These are phyloP conservation scores for Dascillus cervinus DNA, from an alignment of 2,888 invertebrate genomes.

Conservation along the genomic window DNA sequence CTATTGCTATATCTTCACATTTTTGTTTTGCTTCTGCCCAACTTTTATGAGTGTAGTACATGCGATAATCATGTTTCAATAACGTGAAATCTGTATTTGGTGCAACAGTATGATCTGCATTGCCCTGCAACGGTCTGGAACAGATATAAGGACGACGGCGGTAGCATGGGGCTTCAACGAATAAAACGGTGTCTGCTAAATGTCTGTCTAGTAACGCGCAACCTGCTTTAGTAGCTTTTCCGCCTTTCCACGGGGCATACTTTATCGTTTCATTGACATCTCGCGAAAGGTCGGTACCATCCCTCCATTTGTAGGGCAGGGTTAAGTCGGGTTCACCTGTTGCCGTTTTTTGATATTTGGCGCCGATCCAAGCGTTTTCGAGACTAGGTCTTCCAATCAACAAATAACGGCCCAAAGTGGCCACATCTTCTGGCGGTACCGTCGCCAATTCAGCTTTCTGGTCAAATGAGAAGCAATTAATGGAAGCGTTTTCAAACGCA, in stretches of 20 bases:
- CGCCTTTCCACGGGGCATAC: conserved; percentile 9
- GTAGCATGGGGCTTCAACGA: conserved; percentile 46
- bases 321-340: too few species aligned
- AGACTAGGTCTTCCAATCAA: conserved; percentile 47
- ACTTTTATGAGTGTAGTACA: too few species aligned
- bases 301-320: too few species aligned
- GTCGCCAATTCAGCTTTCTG: conserved; percentile 3
- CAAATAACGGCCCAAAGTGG: conserved; percentile 42
- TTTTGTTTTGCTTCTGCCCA: background rate
- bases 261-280: background rate
- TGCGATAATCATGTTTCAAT: conserved; percentile 7
- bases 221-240: conserved; percentile 31
- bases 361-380: conserved; percentile 49
- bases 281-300: too few species aligned
- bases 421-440: background rate
- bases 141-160: conserved; percentile 48
- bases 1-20: too few species aligned
- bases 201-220: conserved; percentile 48
- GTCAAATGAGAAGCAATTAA: conserved; percentile 1
- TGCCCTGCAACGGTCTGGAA: conserved; percentile 26
- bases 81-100: too few species aligned
- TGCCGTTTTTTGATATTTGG: too few species aligned
- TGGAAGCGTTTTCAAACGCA: background rate
- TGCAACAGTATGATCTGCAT: too few species aligned
- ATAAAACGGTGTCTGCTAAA: conserved; percentile 41